Conservation (phyloP, 2,113 vertebrate genomes). For the Piprites chloris region DNA sequence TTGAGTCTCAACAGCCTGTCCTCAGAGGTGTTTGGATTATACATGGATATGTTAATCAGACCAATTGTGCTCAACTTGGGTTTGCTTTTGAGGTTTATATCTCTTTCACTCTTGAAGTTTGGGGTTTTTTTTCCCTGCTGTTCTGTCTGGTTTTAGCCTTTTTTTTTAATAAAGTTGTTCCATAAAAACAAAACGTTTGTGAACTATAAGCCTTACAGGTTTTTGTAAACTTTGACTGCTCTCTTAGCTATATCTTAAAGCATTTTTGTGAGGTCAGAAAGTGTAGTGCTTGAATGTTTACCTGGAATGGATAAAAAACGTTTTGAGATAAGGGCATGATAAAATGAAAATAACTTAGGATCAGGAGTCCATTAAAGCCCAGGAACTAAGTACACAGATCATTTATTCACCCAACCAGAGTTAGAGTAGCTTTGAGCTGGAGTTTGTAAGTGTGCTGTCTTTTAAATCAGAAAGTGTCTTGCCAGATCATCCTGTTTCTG, state of each 20-base stretch:
- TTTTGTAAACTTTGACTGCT: background rate
- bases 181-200: background rate
- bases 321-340: background rate
- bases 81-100: conserved; percentile 26
- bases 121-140: background rate
- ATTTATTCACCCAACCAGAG: background rate
- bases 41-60: background rate
- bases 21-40: background rate
- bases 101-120: background rate
- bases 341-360: background rate
- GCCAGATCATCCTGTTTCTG: background rate
- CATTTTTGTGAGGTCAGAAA: background rate
- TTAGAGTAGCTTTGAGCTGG: background rate
- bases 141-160: background rate
- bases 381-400: background rate
- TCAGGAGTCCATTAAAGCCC: background rate
- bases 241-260: background rate
- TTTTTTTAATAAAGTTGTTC: background rate
- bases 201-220: background rate
- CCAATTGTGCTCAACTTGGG: background rate
- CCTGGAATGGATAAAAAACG: background rate
- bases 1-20: background rate
- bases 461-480: background rate
- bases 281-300: background rate
- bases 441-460: background rate